Evolutionary conservation across 2,113 vertebrate genomes (phyloP).

Genomic region (Chamaetylas fuelleborni): DNA sequence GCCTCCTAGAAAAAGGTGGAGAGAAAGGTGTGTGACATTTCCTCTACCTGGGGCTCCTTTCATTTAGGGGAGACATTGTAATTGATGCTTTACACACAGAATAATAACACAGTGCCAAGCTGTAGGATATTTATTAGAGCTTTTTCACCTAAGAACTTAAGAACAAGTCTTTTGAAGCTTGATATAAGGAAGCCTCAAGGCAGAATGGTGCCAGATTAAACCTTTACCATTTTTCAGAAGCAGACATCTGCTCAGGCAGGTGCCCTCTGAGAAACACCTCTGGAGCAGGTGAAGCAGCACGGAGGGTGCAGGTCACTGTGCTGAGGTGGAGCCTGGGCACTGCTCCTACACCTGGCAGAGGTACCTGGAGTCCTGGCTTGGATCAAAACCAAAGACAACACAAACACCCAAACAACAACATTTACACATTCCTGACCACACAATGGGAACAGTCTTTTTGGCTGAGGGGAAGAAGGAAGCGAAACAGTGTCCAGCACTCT

Average conservation of each 20-base stretch:
- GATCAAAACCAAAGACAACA: neutral
- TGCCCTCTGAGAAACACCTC: neutral
- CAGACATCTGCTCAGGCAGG: neutral
- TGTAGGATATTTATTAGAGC: neutral
- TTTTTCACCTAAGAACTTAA: neutral
- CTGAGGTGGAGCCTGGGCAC: neutral
- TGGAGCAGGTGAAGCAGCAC: neutral
- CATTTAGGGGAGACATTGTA: neutral
- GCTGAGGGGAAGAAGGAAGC: neutral
- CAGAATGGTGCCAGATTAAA: rapidly evolving
- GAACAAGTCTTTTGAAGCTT: neutral
- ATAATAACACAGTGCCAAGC: neutral
- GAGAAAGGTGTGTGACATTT: neutral
- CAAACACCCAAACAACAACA: neutral
- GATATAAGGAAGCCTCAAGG: neutral
- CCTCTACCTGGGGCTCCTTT: neutral
- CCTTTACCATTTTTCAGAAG: neutral
- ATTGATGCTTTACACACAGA: neutral
- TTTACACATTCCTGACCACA: neutral
- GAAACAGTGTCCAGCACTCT: neutral
- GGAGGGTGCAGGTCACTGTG: neutral
- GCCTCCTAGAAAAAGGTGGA: neutral
- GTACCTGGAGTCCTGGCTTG: neutral
- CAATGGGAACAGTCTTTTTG: neutral
- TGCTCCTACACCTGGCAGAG: neutral